Percentiles rank a stretch among this genome's conserved stretches.
phyloP scores from a whole-genome alignment of 2,113 vertebrate species.

The Neolamprologus brichardi region DNA sequence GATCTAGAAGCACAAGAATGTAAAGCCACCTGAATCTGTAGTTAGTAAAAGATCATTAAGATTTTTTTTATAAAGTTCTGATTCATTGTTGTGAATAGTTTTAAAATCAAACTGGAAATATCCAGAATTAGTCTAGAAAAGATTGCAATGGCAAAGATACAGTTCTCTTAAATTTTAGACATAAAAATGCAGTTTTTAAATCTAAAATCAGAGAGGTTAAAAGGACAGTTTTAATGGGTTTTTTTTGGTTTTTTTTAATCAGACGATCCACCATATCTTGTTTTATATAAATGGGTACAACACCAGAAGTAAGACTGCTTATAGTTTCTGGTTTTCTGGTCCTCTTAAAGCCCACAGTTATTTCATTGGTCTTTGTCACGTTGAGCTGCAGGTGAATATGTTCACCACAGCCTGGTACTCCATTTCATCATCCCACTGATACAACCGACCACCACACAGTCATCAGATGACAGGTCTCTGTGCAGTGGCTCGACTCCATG shows the following conservation, averaged over 20 bases:
- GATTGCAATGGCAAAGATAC: accelerated
- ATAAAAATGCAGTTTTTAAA: background rate
- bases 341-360: background rate
- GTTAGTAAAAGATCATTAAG: background rate
- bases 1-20: background rate
- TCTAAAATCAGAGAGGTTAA: background rate
- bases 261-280: accelerated
- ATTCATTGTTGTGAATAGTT: background rate
- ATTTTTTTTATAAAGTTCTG: background rate
- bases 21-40: background rate
- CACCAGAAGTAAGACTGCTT: background rate
- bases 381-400: background rate
- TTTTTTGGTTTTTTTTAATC: accelerated
- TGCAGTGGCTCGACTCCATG: background rate
- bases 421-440: accelerated
- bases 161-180: background rate
- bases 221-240: accelerated
- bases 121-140: background rate
- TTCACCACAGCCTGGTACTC: background rate
- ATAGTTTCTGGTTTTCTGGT: background rate
- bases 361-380: background rate
- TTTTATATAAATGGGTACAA: background rate
- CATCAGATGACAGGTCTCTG: background rate
- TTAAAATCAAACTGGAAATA: background rate
- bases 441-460: background rate